Evolutionary conservation across 2,113 vertebrate species (phyloP), one percentile per base, ranked within the genome.

Genomic region (Catharus minimus): DNA sequence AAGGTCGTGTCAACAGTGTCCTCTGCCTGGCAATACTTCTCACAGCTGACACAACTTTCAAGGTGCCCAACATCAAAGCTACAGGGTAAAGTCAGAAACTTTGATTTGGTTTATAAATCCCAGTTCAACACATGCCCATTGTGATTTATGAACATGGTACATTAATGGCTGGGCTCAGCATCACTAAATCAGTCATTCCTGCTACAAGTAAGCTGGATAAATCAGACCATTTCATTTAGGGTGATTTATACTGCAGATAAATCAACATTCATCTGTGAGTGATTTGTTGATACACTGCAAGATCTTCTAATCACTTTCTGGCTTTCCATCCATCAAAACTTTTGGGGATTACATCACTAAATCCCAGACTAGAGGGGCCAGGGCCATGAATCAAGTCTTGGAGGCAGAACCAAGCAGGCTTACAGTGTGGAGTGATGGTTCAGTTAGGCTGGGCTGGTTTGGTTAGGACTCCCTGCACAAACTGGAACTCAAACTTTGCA

Each of bases 101-200:
- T 57, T 56, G 66, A 21, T 38, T 36, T 33, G 61, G 44, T 69
- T 82, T 83, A 17, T 61, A 86, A 88, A 91, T 65, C 32, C 72
- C 79, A 67, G 30, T 38, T 81, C 72, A 94, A 78, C 52, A 86
- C 39, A 60, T 4, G 23, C 13, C 4, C 55, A 43, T 39, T 39
- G 17, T 1, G 0, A 94, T 95, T 95, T 90, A 94, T 88, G 82
- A n/a, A 62, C 2, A 2, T 21, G 23, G 30, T 11, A 82, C 50
- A 19, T 39, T 84, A 84, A 95, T 47, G 71, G 74, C 66, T 58
- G 66, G 64, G 57, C 86, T 94, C 77, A 86, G 77, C 74, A 80
- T 67, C 86, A 61, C 84, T 92, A 89, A 80, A 93, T 96, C 93
- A 89, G 73, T 69, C 47, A 36, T 55, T 82, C 39, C 52, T 50